Conservation (phyloP, 35 echinoderm and acorn worm species). For the Patiria miniata region DNA sequence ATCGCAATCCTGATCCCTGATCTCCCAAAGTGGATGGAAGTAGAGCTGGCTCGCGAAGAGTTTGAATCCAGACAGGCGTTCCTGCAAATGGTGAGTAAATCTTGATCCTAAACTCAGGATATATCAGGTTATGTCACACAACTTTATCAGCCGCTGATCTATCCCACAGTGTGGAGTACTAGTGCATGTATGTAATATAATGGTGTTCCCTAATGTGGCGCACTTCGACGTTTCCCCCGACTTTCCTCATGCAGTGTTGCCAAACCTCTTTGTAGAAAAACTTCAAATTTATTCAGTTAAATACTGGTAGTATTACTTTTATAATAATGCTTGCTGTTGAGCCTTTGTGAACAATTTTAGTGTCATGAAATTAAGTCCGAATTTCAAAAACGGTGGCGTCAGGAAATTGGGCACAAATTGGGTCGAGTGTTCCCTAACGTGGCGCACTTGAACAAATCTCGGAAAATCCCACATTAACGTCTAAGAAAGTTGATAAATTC, state of each 20-base stretch:
- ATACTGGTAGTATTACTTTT: too few species aligned
- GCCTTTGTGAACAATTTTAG: too few species aligned
- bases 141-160: not conserved
- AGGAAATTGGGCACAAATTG: too few species aligned
- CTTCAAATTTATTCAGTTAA: too few species aligned
- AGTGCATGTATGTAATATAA: not conserved
- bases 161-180: not conserved
- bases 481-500: not conserved
- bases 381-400: not conserved
- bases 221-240: too few species aligned
- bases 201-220: too few species aligned
- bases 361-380: too few species aligned
- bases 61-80: constrained; percentile 91
- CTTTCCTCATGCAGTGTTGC: too few species aligned
- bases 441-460: too few species aligned
- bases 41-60: constrained; percentile 88
- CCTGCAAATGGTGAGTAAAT: constrained; percentile 63
- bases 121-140: not conserved
- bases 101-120: not conserved
- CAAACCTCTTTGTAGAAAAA: too few species aligned
- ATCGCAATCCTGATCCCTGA: constrained; percentile 97
- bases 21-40: constrained; percentile 93
- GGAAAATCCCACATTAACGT: not conserved
- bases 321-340: too few species aligned
- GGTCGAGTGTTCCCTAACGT: too few species aligned